A percentile compares a stretch with the other conserved stretches of the same genome.
Conservation (phyloP, 2,797 vertebrate genomes). For the Salarias fasciatus region DNA sequence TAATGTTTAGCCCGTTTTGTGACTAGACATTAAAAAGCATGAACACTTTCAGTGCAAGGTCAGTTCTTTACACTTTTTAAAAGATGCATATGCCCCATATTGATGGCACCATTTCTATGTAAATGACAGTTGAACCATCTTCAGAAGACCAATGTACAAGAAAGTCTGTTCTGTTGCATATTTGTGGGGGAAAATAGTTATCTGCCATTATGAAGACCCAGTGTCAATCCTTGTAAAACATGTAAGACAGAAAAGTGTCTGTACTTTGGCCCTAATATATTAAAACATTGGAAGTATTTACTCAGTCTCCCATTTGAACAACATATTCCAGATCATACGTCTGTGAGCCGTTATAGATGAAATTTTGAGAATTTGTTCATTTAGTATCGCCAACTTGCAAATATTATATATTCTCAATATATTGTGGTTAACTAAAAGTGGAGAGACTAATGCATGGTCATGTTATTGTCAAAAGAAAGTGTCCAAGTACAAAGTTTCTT, state of each 20-base stretch:
- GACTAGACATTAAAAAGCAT: conserved; percentile 84
- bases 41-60: conserved; percentile 85
- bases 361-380: conserved; percentile 75
- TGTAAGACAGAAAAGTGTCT: conserved; percentile 64
- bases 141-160: conserved; percentile 77
- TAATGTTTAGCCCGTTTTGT: conserved; percentile 86
- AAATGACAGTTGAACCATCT: conserved; percentile 81
- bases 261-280: conserved; percentile 78
- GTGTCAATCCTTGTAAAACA: conserved; percentile 67
- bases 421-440: conserved; percentile 81
- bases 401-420: conserved; percentile 82
- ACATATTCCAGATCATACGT: conserved; percentile 76
- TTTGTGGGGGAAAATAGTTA: conserved; percentile 62
- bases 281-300: conserved; percentile 88
- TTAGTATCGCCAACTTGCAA: conserved; percentile 79
- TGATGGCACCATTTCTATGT: conserved; percentile 89
- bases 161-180: conserved; percentile 76
- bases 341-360: conserved; percentile 73
- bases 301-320: conserved; percentile 80
- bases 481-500: conserved; percentile 78
- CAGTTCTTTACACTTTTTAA: conserved; percentile 86
- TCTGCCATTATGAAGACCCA: conserved; percentile 70
- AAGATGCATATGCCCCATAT: conserved; percentile 88
- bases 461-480: conserved; percentile 80
- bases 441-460: conserved; percentile 82